Evolutionary conservation across 1,140 invertebrate species (phyloP).

Genomic region (Pseudachorutes palmiensis): DNA sequence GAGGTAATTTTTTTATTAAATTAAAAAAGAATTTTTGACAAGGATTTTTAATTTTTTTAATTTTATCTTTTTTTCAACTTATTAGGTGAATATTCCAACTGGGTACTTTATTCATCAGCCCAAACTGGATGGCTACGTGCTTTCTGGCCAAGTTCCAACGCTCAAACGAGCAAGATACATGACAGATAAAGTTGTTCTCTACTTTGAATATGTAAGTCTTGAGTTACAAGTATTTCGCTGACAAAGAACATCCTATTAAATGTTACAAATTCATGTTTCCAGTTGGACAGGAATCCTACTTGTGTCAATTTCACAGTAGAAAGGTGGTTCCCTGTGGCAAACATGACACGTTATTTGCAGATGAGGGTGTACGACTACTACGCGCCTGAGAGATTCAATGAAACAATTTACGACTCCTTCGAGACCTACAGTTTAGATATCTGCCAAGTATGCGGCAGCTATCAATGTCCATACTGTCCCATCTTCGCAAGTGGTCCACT

Average conservation of each 20-base stretch:
- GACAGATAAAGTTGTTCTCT: slow-evolving; percentile 78
- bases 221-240: not conserved
- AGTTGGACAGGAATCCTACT: slow-evolving; percentile 70
- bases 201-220: slow-evolving; percentile 79
- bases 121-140: slow-evolving; percentile 72
- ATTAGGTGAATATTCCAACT: slow-evolving; percentile 69
- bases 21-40: not conserved
- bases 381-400: slow-evolving; percentile 92
- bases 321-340: slow-evolving; percentile 91
- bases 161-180: slow-evolving; percentile 74
- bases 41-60: too few species aligned
- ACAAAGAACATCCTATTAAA: not conserved
- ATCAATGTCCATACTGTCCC: slow-evolving; percentile 83
- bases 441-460: slow-evolving; percentile 47
- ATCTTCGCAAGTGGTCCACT: slow-evolving; percentile 49
- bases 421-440: slow-evolving; percentile 84
- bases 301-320: slow-evolving; percentile 88
- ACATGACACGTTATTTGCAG: slow-evolving; percentile 85
- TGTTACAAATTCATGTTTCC: slow-evolving; percentile 34
- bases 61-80: not conserved
- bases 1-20: slow-evolving; percentile 46
- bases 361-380: slow-evolving; percentile 93
- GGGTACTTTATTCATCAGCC: slow-evolving; percentile 91
- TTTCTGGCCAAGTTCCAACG: slow-evolving; percentile 59
- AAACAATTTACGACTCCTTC: slow-evolving; percentile 82